A percentile compares a stretch with the other conserved stretches of the same genome.
Evolutionary conservation across 2,113 vertebrate genomes (phyloP).

Genomic region (Nothocercus julius): DNA sequence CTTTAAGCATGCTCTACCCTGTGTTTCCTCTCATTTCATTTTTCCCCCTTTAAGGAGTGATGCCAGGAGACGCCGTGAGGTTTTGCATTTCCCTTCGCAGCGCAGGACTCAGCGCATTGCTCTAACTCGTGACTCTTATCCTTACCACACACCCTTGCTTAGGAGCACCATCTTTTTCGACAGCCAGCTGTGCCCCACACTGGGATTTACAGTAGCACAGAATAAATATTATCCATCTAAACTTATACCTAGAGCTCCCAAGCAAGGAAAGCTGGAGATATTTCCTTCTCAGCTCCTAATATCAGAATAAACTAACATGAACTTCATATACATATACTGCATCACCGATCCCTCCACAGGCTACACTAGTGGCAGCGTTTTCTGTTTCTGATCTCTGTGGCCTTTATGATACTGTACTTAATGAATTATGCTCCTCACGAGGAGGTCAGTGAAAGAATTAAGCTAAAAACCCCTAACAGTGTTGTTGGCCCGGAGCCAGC

Average conservation of each 20-base stretch:
- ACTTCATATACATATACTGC: not conserved
- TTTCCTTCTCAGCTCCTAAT: not conserved
- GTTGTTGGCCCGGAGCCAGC: constrained; percentile 63
- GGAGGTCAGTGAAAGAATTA: constrained; percentile 74
- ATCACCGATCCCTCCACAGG: not conserved
- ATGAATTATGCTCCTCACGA: constrained; percentile 73
- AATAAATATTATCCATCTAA: constrained; percentile 60
- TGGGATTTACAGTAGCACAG: constrained; percentile 67
- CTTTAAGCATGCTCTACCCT: not conserved
- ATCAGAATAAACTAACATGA: constrained; percentile 15
- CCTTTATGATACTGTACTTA: constrained; percentile 72
- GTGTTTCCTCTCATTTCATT: fast-evolving
- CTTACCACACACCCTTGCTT: not conserved
- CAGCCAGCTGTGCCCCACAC: constrained; percentile 36
- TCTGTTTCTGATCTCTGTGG: constrained; percentile 67
- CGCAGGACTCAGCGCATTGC: not conserved
- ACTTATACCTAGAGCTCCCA: not conserved
- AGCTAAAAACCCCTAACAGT: constrained; percentile 72
- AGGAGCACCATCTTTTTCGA: not conserved
- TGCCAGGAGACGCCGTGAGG: not conserved
- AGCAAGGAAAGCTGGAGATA: not conserved
- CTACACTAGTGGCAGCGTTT: constrained; percentile 64
- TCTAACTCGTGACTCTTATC: constrained; percentile 21
- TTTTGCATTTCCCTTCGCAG: not conserved
- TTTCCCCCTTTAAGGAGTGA: not conserved